Percentiles rank a stretch among this genome's conserved stretches.
Conservation (phyloP, 2,888 invertebrate species). For the Tolmerus cingulatus region DNA sequence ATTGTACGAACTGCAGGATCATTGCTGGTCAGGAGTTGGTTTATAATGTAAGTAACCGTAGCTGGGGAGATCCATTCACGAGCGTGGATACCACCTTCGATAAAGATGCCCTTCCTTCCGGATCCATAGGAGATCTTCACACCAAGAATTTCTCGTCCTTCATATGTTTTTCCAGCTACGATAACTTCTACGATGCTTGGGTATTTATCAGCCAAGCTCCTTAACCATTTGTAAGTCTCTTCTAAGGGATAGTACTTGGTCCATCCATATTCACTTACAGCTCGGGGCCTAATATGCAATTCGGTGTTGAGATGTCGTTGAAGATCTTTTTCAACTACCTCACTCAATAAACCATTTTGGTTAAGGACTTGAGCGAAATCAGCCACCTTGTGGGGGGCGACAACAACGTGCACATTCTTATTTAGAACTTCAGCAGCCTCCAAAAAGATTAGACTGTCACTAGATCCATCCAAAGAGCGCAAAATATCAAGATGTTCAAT, state of each 20-base stretch:
- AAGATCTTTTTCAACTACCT: constrained; percentile 40
- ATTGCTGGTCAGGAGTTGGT: constrained; percentile 69
- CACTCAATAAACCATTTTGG: not conserved
- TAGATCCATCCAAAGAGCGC: constrained; percentile 49
- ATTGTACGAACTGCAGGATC: constrained; percentile 64
- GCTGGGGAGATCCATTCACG: constrained; percentile 81
- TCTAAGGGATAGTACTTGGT: constrained; percentile 56
- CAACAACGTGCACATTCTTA: constrained; percentile 29
- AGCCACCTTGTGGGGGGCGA: constrained; percentile 41
- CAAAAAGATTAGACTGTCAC: constrained; percentile 45
- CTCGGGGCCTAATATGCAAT: not conserved
- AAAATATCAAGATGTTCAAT: constrained; percentile 58
- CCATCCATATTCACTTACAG: constrained; percentile 54
- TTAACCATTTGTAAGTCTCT: constrained; percentile 68
- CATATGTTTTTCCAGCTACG: constrained; percentile 67
- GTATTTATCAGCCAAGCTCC: constrained; percentile 63
- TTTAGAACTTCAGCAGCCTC: not conserved
- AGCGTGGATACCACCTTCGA: constrained; percentile 74
- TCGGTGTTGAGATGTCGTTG: constrained; percentile 35
- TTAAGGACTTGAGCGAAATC: constrained; percentile 41
- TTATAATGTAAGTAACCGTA: constrained; percentile 69
- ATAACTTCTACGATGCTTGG: constrained; percentile 65
- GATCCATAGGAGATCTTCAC: constrained; percentile 66
- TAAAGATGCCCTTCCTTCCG: constrained; percentile 67
- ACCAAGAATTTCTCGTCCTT: constrained; percentile 70